A percentile compares a stretch with the other conserved stretches of the same genome.
Conservation (phyloP, 2,113 vertebrate species). For the Oenanthe melanoleuca region DNA sequence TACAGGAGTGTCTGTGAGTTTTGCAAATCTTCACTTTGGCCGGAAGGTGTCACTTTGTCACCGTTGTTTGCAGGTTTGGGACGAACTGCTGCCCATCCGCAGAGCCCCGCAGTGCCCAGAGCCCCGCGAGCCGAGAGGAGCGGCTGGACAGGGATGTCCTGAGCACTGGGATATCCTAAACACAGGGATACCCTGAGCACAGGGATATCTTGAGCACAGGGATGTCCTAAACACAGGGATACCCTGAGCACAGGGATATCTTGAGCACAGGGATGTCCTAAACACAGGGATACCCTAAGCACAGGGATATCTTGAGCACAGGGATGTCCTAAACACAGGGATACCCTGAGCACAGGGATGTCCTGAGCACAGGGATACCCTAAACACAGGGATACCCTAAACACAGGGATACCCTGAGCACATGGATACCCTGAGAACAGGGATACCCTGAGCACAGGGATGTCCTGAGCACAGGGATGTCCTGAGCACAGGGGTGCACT, state of each 20-base stretch:
- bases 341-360: rapidly evolving
- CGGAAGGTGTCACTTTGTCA: slow-evolving; percentile 52
- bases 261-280: rapidly evolving
- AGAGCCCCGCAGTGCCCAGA: rapidly evolving
- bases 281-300: rapidly evolving
- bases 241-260: rapidly evolving
- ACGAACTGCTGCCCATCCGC: rapidly evolving
- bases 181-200: rapidly evolving
- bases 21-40: not conserved
- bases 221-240: rapidly evolving
- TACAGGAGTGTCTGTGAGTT: rapidly evolving
- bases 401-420: rapidly evolving
- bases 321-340: rapidly evolving
- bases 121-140: rapidly evolving
- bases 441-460: not conserved
- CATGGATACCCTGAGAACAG: rapidly evolving
- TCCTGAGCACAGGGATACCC: rapidly evolving
- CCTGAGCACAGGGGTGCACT: not conserved
- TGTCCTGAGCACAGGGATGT: rapidly evolving
- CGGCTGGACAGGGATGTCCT: rapidly evolving
- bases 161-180: rapidly evolving
- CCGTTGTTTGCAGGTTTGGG: not conserved
- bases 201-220: rapidly evolving
- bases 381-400: rapidly evolving
- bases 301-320: rapidly evolving